phyloP scores from a whole-genome alignment of 2,888 invertebrate species.

The Yponomeuta cagnagella region DNA sequence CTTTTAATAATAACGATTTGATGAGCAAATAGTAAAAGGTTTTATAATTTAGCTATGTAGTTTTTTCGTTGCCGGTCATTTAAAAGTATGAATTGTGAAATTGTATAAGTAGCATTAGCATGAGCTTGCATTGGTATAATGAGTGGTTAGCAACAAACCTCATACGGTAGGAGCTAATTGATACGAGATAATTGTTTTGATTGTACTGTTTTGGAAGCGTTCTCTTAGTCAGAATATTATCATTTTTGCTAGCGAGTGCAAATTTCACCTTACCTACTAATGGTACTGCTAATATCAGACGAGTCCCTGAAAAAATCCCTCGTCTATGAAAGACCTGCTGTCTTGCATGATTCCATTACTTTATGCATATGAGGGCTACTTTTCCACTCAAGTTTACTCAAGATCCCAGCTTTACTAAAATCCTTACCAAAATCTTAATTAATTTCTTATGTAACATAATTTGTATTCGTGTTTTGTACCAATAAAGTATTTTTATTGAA shows the following conservation, averaged over 20 bases:
- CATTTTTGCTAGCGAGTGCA: conserved; percentile 11
- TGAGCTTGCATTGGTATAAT: conserved; percentile 46
- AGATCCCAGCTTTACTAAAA: neutral
- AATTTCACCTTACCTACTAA: too few relatives aligned
- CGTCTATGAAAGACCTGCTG: too few relatives aligned
- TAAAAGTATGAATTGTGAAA: conserved; percentile 50
- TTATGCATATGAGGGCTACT: too few relatives aligned
- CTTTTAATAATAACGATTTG: conserved; percentile 44
- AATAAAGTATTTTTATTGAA: neutral
- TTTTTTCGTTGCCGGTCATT: conserved; percentile 48
- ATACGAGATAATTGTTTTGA: conserved; percentile 37
- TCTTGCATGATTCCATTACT: too few relatives aligned
- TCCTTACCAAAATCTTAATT: conserved; percentile 21
- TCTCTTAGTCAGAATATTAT: neutral
- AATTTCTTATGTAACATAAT: conserved; percentile 4
- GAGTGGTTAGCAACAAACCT: conserved; percentile 40
- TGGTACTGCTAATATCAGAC: too few relatives aligned
- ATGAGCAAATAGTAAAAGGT: conserved; percentile 50
- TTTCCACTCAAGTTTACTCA: too few relatives aligned
- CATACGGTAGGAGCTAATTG: conserved; percentile 45
- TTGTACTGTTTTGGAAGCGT: neutral
- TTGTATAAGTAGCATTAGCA: conserved; percentile 39
- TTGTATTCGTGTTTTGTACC: neutral
- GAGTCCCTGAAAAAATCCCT: too few relatives aligned
- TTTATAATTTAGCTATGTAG: conserved; percentile 24